phyloP scores from a whole-genome alignment of 2,797 vertebrate genomes.

The Delichon dasypus region DNA sequence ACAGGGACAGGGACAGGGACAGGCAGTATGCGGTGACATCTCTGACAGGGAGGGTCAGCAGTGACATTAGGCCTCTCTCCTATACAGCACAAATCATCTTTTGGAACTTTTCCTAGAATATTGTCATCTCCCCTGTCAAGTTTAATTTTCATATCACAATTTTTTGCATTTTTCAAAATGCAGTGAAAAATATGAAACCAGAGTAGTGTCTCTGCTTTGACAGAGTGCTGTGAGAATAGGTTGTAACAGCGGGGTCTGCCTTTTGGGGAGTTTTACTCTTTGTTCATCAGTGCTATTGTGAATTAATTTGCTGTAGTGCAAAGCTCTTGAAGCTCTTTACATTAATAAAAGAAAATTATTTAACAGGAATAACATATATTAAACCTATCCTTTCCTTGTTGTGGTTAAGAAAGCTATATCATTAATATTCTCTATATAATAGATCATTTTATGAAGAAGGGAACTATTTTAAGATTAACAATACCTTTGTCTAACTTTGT shows the following conservation, averaged over 20 bases:
- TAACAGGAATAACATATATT: neutral
- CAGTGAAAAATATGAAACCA: neutral
- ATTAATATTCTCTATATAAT: neutral
- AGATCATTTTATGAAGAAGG: neutral
- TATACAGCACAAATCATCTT: neutral
- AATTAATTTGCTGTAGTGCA: neutral
- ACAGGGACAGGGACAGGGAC: neutral
- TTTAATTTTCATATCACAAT: neutral
- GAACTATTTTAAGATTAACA: neutral
- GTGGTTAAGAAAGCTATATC: neutral
- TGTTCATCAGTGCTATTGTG: neutral
- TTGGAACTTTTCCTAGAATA: neutral
- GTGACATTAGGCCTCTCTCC: neutral
- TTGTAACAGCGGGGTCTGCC: neutral
- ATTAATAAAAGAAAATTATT: neutral
- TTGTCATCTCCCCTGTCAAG: neutral
- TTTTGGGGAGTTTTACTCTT: neutral
- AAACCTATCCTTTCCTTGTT: neutral
- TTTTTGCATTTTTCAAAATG: neutral
- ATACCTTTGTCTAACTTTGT: constrained; percentile 9
- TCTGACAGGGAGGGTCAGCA: neutral
- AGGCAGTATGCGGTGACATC: neutral
- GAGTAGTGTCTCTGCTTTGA: neutral
- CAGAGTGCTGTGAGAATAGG: neutral
- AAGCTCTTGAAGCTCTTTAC: neutral